Conservation (phyloP, 1,140 invertebrate genomes). For the Ridgeia piscesae region DNA sequence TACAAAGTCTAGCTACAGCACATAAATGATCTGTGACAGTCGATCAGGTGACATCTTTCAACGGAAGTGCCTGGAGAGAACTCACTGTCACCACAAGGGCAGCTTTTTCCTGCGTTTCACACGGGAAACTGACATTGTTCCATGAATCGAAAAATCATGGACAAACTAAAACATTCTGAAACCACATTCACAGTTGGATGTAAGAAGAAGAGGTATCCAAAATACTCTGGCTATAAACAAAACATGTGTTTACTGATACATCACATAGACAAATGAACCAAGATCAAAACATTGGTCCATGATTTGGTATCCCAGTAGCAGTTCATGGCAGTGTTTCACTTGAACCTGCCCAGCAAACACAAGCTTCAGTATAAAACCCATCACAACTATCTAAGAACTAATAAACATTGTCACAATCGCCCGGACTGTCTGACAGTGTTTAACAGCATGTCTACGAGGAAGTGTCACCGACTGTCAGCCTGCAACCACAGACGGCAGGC, state of each 20-base stretch:
- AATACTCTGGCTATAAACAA: too few species aligned
- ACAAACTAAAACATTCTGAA: too few species aligned
- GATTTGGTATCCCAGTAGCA: too few species aligned
- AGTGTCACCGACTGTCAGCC: background rate
- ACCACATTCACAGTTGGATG: too few species aligned
- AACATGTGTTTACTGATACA: too few species aligned
- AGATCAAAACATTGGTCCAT: too few species aligned
- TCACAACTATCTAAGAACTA: background rate
- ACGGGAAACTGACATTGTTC: too few species aligned
- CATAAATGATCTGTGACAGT: background rate
- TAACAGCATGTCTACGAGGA: background rate
- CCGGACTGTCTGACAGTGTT: background rate
- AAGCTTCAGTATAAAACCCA: background rate
- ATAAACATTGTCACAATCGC: background rate
- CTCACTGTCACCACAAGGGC: background rate
- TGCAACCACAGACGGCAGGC: background rate
- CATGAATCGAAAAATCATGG: too few species aligned
- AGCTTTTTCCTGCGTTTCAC: too few species aligned
- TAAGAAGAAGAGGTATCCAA: too few species aligned
- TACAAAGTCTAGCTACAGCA: too few species aligned
- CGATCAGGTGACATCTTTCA: background rate
- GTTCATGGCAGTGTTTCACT: background rate
- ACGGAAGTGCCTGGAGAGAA: background rate
- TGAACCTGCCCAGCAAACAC: background rate
- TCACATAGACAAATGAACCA: too few species aligned